phyloP scores from a whole-genome alignment of 2,888 invertebrate species.

The Cerastis leucographa region DNA sequence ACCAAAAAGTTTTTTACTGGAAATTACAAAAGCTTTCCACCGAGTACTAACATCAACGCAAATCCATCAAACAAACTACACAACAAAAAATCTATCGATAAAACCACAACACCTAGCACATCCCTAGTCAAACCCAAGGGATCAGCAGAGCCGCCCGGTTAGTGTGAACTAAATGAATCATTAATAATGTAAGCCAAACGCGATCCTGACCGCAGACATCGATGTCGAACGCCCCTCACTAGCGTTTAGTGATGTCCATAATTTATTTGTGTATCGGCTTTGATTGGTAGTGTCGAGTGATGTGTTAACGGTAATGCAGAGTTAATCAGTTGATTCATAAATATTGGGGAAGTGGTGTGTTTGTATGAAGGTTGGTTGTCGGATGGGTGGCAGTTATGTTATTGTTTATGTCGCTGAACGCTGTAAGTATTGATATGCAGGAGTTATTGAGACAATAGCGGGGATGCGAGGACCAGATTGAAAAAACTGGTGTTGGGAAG shows the following conservation, averaged over 20 bases:
- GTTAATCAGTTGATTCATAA: constrained; percentile 50
- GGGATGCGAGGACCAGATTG: neutral
- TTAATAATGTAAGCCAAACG: constrained; percentile 90
- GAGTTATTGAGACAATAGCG: neutral
- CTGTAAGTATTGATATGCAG: neutral
- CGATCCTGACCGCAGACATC: constrained; percentile 80
- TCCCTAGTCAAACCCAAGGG: constrained; percentile 83
- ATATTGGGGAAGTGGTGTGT: constrained; percentile 24
- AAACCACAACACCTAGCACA: constrained; percentile 57
- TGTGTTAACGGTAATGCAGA: constrained; percentile 57
- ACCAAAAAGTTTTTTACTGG: neutral
- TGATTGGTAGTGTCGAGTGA: constrained; percentile 68
- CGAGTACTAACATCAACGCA: neutral
- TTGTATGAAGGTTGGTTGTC: neutral
- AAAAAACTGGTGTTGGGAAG: neutral
- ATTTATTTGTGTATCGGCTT: constrained; percentile 73
- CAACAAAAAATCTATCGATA: constrained; percentile 54
- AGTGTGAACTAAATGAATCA: constrained; percentile 91
- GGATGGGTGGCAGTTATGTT: neutral
- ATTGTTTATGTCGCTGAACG: neutral
- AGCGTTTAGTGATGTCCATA: constrained; percentile 71
- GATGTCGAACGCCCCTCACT: constrained; percentile 83
- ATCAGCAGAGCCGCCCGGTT: constrained; percentile 86
- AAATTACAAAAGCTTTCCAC: neutral
- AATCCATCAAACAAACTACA: constrained; percentile 10